phyloP scores from a whole-genome alignment of 1,140 invertebrate genomes.

The Lordiphosa collinella region DNA sequence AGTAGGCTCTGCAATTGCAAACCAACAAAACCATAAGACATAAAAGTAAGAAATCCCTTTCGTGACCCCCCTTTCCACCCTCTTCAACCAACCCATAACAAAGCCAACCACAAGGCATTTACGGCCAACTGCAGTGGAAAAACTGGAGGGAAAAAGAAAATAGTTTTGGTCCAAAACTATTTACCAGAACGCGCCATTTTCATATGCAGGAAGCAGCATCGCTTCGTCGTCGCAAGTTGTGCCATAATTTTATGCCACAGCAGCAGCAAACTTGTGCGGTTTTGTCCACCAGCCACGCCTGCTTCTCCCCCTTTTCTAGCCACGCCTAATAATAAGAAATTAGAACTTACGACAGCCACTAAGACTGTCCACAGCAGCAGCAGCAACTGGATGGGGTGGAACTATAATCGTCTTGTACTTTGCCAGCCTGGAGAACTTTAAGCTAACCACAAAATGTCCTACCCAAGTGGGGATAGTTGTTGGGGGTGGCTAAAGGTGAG shows the following conservation, averaged over 20 bases:
- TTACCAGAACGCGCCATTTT: constrained; percentile 68
- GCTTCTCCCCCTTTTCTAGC: constrained; percentile 8
- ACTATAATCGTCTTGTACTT: constrained; percentile 68
- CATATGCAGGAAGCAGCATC: constrained; percentile 47
- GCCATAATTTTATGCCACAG: constrained; percentile 72
- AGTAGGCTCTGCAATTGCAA: constrained; percentile 59
- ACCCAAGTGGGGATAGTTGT: constrained; percentile 25
- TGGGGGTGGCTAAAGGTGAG: neutral
- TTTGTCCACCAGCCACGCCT: neutral
- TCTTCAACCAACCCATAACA: constrained; percentile 28
- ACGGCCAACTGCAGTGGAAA: constrained; percentile 14
- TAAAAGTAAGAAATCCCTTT: constrained; percentile 35
- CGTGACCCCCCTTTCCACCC: neutral
- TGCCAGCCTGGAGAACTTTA: constrained; percentile 48
- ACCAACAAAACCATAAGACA: constrained; percentile 30
- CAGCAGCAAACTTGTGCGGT: constrained; percentile 70
- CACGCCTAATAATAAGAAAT: constrained; percentile 77
- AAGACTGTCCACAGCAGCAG: constrained; percentile 67
- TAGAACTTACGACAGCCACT: constrained; percentile 77
- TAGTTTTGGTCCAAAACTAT: constrained; percentile 64
- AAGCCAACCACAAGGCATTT: constrained; percentile 57
- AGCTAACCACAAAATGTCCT: constrained; percentile 60
- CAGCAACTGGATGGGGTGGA: constrained; percentile 16
- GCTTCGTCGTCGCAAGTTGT: constrained; percentile 52
- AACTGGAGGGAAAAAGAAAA: constrained; percentile 41